Conservation (phyloP, 1,140 invertebrate species). For the Phocides pigmalion region DNA sequence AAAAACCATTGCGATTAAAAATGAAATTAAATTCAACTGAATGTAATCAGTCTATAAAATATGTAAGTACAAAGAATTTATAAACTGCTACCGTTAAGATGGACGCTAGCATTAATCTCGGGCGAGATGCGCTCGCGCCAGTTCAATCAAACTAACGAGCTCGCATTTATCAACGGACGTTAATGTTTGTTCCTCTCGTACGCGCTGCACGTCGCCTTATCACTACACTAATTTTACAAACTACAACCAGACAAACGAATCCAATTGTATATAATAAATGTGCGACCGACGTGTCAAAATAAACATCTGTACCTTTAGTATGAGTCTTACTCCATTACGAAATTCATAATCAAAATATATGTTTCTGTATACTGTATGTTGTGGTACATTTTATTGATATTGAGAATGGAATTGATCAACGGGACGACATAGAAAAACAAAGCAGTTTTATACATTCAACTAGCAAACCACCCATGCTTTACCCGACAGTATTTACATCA, state of each 20-base stretch:
- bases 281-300: not conserved
- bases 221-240: constrained; percentile 7
- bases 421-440: too few relatives aligned
- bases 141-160: constrained; percentile 42
- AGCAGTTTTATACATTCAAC: too few relatives aligned
- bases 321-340: too few relatives aligned
- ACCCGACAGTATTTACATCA: too few relatives aligned
- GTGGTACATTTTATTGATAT: too few relatives aligned
- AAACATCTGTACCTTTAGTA: too few relatives aligned
- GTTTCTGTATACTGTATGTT: too few relatives aligned
- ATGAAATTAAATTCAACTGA: not conserved
- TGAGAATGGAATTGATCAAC: too few relatives aligned
- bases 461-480: too few relatives aligned
- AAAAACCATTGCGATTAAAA: not conserved
- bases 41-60: not conserved
- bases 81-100: constrained; percentile 16
- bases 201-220: not conserved
- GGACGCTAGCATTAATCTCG: constrained; percentile 36
- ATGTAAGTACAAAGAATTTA: not conserved
- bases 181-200: constrained; percentile 21
- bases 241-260: constrained; percentile 4
- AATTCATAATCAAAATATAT: too few relatives aligned
- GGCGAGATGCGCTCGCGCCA: constrained; percentile 18
- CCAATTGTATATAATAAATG: not conserved
- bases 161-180: constrained; percentile 36